These are phyloP conservation scores for Heliocidaris tuberculata DNA, from an alignment of 35 echinoderm and acorn worm genomes.

Conservation along the genomic window DNA sequence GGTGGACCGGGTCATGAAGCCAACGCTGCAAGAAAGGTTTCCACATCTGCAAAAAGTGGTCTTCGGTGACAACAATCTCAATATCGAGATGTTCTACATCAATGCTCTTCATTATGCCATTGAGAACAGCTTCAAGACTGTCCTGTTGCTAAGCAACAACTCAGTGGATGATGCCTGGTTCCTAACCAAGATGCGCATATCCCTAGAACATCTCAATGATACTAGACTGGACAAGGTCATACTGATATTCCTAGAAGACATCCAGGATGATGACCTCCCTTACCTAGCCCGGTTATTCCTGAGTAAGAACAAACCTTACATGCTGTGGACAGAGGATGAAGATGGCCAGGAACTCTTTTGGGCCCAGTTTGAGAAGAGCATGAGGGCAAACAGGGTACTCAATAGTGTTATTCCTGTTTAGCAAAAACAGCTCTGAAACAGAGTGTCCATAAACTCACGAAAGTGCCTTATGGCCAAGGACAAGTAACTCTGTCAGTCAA, in stretches of 20 bases:
- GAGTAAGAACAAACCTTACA: constrained; percentile 30
- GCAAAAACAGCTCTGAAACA: too few relatives aligned
- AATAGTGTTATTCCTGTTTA: constrained; percentile 5
- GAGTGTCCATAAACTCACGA: too few relatives aligned
- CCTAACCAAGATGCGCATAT: neutral
- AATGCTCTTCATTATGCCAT: neutral
- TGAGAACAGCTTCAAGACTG: constrained; percentile 17
- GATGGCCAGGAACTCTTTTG: constrained; percentile 27
- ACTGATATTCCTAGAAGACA: neutral
- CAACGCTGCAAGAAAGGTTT: neutral
- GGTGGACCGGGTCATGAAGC: neutral
- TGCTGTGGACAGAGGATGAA: constrained; percentile 3
- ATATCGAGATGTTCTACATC: constrained; percentile 26
- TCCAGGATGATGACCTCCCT: neutral
- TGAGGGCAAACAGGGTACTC: neutral
- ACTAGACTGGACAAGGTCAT: constrained; percentile 27
- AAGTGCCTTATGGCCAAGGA: too few relatives aligned
- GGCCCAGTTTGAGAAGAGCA: constrained; percentile 28
- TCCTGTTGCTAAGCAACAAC: neutral
- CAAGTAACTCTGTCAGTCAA: too few relatives aligned
- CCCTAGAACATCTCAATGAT: neutral
- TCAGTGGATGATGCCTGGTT: neutral
- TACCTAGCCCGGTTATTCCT: neutral
- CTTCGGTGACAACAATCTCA: constrained; percentile 14
- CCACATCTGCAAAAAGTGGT: neutral